Evolutionary conservation across 1,140 invertebrate species (phyloP).

Genomic region (Dolichoris vasculosae): DNA sequence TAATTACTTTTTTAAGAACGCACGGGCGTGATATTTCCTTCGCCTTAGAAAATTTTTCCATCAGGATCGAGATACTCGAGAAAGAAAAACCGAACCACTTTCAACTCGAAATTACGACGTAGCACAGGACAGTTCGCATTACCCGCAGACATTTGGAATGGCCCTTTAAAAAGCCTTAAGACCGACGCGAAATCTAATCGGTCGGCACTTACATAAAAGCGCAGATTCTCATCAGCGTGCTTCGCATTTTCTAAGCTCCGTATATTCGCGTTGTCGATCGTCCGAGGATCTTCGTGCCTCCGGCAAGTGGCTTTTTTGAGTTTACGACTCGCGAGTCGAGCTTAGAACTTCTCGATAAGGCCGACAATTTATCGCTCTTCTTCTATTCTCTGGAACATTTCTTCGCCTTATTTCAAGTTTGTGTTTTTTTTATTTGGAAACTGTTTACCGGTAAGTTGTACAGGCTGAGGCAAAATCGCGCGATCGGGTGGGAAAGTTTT

Average conservation of each 20-base stretch:
- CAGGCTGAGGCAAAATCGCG: not conserved
- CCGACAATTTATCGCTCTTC: constrained; percentile 22
- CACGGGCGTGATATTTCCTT: too few species aligned
- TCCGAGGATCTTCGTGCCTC: not conserved
- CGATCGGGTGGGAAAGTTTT: too few species aligned
- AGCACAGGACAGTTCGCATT: not conserved
- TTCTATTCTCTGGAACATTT: not conserved
- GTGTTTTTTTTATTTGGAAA: not conserved
- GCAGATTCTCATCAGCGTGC: constrained; percentile 32
- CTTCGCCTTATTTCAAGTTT: not conserved
- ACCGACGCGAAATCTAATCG: constrained; percentile 16
- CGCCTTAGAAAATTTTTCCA: too few species aligned
- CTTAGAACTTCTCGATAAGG: constrained; percentile 6
- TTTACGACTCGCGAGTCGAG: constrained; percentile 24
- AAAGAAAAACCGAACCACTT: not conserved
- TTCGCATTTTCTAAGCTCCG: constrained; percentile 15
- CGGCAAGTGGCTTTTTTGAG: not conserved
- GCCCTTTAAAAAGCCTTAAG: not conserved
- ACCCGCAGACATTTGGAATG: not conserved
- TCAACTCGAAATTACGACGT: not conserved
- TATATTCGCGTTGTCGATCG: not conserved
- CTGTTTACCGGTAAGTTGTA: not conserved
- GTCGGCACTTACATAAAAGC: not conserved
- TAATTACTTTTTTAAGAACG: too few species aligned
- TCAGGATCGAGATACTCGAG: too few species aligned